Percentiles rank a stretch among this genome's conserved stretches.
These are phyloP conservation scores for Epinephelus coioides DNA, from an alignment of 2,797 vertebrate genomes.

Conservation along the genomic window DNA sequence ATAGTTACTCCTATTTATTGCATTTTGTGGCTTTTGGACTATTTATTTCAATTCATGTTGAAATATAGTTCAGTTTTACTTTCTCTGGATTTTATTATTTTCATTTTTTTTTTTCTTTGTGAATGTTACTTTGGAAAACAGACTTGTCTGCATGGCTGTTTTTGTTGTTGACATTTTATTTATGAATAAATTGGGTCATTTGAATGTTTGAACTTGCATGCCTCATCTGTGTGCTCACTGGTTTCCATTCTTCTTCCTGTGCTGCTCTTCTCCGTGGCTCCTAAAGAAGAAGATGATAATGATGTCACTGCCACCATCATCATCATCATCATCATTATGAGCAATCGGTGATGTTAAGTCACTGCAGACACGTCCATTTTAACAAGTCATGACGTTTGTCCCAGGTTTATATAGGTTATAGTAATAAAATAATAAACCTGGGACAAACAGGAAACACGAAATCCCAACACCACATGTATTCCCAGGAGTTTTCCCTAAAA, in stretches of 20 bases:
- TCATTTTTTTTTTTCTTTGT: slow-evolving; percentile 36
- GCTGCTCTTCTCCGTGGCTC: slow-evolving; percentile 48
- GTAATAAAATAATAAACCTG: too few species aligned
- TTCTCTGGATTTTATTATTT: slow-evolving; percentile 37
- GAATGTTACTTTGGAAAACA: slow-evolving; percentile 43
- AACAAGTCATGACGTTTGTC: not conserved
- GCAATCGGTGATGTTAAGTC: not conserved
- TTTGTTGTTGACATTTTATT: slow-evolving; percentile 76
- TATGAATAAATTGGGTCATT: slow-evolving; percentile 84
- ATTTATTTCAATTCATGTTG: slow-evolving; percentile 57
- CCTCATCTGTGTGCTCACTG: slow-evolving; percentile 71
- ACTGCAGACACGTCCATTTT: slow-evolving; percentile 53
- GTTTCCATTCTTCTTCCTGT: slow-evolving; percentile 44
- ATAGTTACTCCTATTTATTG: slow-evolving; percentile 65
- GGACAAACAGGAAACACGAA: too few species aligned
- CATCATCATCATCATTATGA: not conserved
- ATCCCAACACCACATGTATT: too few species aligned
- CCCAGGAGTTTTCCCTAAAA: not conserved
- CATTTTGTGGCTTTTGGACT: slow-evolving; percentile 56
- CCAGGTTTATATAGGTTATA: too few species aligned
- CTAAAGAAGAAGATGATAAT: slow-evolving; percentile 11
- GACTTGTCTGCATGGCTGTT: slow-evolving; percentile 76
- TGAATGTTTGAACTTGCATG: slow-evolving; percentile 76
- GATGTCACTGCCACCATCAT: not conserved
- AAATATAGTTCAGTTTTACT: slow-evolving; percentile 49